A percentile compares a stretch with the other conserved stretches of the same genome.
phyloP scores from a whole-genome alignment of 1,140 invertebrate species.

The Brachionus asplanchnoidis region DNA sequence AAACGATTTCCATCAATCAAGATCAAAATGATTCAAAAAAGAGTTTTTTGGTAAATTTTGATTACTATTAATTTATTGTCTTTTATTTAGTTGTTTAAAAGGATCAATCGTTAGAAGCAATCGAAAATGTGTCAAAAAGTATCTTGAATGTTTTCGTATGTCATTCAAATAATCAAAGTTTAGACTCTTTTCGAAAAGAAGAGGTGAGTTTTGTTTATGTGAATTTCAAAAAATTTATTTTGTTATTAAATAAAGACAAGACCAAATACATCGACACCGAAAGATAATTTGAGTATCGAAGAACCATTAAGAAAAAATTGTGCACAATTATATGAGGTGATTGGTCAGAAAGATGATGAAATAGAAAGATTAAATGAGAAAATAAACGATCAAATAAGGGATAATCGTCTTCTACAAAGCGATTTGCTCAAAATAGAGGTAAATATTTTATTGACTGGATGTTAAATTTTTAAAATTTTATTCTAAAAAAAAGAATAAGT shows the following conservation, averaged over 20 bases:
- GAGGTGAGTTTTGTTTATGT: not conserved
- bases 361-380: not conserved
- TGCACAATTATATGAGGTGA: not conserved
- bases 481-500: not conserved
- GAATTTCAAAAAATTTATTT: not conserved
- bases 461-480: not conserved
- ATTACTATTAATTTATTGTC: not conserved
- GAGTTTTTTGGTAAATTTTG: not conserved
- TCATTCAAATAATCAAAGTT: not conserved
- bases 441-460: not conserved
- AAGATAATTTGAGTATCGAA: not conserved
- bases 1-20: not conserved
- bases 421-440: not conserved
- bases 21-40: not conserved
- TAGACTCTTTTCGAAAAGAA: not conserved
- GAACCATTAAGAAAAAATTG: not conserved
- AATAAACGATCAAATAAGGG: not conserved
- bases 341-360: not conserved
- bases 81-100: not conserved
- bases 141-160: not conserved
- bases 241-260: not conserved
- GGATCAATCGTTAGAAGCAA: not conserved
- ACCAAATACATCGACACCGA: not conserved
- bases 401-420: not conserved
- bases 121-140: not conserved